Evolutionary conservation across 2,797 vertebrate genomes (phyloP).

Genomic region (Enteromius thamalakanensis): DNA sequence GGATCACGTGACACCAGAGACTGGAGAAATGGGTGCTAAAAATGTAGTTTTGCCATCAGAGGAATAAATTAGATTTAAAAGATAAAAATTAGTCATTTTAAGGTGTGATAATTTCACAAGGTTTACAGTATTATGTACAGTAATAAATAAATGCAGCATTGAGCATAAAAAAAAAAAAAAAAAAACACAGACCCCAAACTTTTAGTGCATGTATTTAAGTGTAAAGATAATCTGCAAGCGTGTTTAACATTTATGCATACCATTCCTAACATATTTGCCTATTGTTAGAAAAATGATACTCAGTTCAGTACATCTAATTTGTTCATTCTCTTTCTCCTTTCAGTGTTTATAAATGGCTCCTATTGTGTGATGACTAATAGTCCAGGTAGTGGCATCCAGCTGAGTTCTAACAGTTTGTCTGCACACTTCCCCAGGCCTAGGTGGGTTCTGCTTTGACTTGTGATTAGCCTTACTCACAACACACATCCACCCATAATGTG

Average conservation of each 20-base stretch:
- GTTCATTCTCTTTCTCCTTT: slow-evolving; percentile 40
- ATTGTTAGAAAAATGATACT: not conserved
- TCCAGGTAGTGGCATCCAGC: slow-evolving; percentile 58
- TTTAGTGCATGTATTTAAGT: not conserved
- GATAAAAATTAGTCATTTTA: not conserved
- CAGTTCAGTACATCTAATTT: slow-evolving; percentile 25
- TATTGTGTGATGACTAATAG: slow-evolving; percentile 57
- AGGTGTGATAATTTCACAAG: not conserved
- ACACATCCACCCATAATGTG: slow-evolving; percentile 51
- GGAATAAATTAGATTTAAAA: not conserved
- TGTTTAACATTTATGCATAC: not conserved
- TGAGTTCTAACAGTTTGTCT: slow-evolving; percentile 56
- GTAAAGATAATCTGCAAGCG: not conserved
- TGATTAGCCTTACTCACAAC: slow-evolving; percentile 56
- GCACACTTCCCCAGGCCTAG: slow-evolving; percentile 57
- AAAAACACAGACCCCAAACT: not conserved
- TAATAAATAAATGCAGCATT: not conserved
- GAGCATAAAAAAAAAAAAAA: not conserved
- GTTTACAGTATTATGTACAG: not conserved
- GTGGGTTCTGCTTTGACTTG: slow-evolving; percentile 57
- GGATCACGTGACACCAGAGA: not conserved
- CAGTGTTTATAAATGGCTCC: slow-evolving; percentile 44
- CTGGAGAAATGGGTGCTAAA: not conserved
- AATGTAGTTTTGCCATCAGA: no score
- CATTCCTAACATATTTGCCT: slow-evolving; percentile 30